Base-by-base conservation (phyloP, 1,140 invertebrate genomes). In the Drosophila nigromelanica region DNA sequence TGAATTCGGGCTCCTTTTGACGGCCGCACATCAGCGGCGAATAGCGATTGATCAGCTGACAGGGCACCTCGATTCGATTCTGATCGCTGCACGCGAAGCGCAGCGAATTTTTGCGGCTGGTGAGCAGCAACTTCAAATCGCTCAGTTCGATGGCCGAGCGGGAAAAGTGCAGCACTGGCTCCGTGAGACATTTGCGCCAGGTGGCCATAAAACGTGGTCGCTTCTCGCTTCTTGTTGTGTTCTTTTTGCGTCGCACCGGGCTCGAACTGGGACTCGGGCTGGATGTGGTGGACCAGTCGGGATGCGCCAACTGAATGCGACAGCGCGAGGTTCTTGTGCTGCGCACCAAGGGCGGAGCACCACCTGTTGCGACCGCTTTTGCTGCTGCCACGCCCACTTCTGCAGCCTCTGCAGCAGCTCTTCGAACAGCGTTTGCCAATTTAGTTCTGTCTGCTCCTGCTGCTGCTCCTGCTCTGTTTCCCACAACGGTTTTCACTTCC, bases 1-100 rank as follows among this genome's bases (percentile, higher is more conserved):
- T 10, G n/a, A 68, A 68, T 1, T 43, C 11, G 0, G 59, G 51
- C 45, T 67, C 47, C 5, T 33, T 47, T 7, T 50, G 66, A 8
- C 62, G 52, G 1, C 14, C 1, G 1, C 39, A n/a, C 50, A 78
- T 21, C 1, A 24, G 7, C 8, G 43, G 11, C 3, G 79, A 78
- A 27, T 61, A 72, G 11, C 67, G 55, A 18, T 39, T 62, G 43
- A 83, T 45, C 4, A 83, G 47, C 0, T 12, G 35, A 0, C 54
- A 6, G 12, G 80, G 55, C 2, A 83, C 63, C 10, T 58, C 43
- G 27, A 83, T 27, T 5, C 37, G 14, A n/a, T 40, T 30, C 24
- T 61, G 40, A 33, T 83, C 80, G 11, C 62, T 63, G 62, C 79
- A 82, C 27, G 47, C 10, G 4, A 82, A 73, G 2, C 54, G 35